Conservation (phyloP, 2,888 invertebrate genomes). For the Podabrus alpinus region DNA sequence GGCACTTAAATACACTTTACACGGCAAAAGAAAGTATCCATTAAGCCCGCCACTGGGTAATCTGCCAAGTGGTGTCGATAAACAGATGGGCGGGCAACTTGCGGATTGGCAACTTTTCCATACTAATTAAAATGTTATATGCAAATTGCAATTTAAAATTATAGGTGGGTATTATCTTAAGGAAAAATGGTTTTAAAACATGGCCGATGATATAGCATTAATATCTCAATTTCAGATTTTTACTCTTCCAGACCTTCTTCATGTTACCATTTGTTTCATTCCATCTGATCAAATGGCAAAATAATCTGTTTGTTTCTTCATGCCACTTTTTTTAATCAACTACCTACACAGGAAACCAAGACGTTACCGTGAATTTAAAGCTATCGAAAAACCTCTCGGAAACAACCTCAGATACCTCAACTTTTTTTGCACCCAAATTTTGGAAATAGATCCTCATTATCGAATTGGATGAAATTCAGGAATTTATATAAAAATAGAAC, state of each 20-base stretch:
- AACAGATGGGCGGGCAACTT: slow-evolving; percentile 49
- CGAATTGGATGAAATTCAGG: neutral
- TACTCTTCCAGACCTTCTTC: neutral
- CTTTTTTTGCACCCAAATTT: too few species aligned
- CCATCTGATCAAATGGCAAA: neutral
- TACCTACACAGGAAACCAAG: too few species aligned
- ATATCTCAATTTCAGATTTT: slow-evolving; percentile 25
- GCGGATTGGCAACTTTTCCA: slow-evolving; percentile 42
- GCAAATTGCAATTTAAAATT: slow-evolving; percentile 42
- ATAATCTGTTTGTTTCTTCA: neutral
- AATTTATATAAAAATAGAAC: neutral
- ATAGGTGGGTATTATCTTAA: slow-evolving; percentile 28
- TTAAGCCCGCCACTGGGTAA: slow-evolving; percentile 25
- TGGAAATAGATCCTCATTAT: neutral
- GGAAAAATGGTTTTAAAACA: slow-evolving; percentile 29
- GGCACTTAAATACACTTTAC: slow-evolving; percentile 22
- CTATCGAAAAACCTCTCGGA: too few species aligned
- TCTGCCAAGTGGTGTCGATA: slow-evolving; percentile 43
- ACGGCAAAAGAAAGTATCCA: slow-evolving; percentile 16
- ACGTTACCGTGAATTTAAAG: too few species aligned
- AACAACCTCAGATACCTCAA: too few species aligned
- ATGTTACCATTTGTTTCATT: neutral
- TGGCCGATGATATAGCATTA: slow-evolving; percentile 26
- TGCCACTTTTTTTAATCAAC: neutral
- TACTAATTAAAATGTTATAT: slow-evolving; percentile 54